Conservation (phyloP, 2,797 vertebrate species). For the Remorina albescens region DNA sequence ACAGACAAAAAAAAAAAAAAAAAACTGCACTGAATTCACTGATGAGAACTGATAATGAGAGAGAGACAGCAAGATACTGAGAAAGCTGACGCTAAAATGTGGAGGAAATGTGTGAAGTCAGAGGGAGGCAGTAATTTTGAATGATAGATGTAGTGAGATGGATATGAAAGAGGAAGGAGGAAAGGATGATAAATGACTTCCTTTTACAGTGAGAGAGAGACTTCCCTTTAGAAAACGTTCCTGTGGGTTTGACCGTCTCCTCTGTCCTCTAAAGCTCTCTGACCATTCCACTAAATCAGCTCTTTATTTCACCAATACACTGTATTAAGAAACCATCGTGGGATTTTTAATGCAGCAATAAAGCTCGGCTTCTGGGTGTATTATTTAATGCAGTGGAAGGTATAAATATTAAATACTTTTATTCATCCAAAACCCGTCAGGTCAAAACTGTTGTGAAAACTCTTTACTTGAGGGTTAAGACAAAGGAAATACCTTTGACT, state of each 20-base stretch:
- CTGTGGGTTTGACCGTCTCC: constrained; percentile 40
- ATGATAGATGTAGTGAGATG: constrained; percentile 64
- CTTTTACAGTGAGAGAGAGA: constrained; percentile 62
- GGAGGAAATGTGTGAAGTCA: constrained; percentile 32
- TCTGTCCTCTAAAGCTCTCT: constrained; percentile 41
- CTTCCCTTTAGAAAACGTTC: constrained; percentile 52
- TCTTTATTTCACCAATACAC: neutral
- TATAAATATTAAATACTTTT: neutral
- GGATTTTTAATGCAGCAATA: neutral
- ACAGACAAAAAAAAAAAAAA: too few species aligned
- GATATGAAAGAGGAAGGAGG: constrained; percentile 62
- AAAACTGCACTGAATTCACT: constrained; percentile 15
- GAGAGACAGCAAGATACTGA: constrained; percentile 1
- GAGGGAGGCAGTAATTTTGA: constrained; percentile 43
- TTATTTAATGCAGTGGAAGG: neutral
- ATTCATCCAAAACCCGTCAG: neutral
- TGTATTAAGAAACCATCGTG: constrained; percentile 2
- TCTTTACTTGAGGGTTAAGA: neutral
- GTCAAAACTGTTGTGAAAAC: constrained; percentile 18
- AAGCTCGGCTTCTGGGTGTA: neutral
- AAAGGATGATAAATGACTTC: constrained; percentile 72
- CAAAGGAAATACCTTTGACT: neutral
- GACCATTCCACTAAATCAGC: constrained; percentile 12
- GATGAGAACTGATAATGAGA: constrained; percentile 6
- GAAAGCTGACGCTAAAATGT: neutral